A percentile compares a stretch with the other conserved stretches of the same genome.
These are phyloP conservation scores for Antheraea assamensis DNA, from an alignment of 2,888 invertebrate genomes.

Conservation along the genomic window DNA sequence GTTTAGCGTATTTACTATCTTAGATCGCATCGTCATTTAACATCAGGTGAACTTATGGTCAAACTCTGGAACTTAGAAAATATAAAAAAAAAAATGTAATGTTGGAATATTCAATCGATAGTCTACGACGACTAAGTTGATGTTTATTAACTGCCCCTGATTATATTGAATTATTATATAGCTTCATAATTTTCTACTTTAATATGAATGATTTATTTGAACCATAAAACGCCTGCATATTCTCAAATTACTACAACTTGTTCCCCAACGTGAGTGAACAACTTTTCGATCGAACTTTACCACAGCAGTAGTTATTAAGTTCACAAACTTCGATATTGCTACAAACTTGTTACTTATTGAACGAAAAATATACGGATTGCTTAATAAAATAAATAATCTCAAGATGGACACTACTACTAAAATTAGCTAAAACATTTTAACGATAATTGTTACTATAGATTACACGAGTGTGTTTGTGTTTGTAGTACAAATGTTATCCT, in stretches of 20 bases:
- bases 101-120: no score
- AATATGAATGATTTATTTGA: not conserved
- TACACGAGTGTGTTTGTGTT: not conserved
- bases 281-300: slow-evolving; percentile 50
- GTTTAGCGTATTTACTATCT: no score
- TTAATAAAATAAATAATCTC: slow-evolving; percentile 38
- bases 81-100: no score
- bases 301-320: slow-evolving; percentile 47
- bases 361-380: slow-evolving; percentile 43
- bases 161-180: not conserved
- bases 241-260: slow-evolving; percentile 22
- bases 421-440: not conserved
- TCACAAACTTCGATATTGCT: slow-evolving; percentile 45
- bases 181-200: not conserved
- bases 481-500: not conserved
- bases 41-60: no score
- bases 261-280: slow-evolving; percentile 38
- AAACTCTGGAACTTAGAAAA: no score
- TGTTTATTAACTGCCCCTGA: no score
- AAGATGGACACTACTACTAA: not conserved
- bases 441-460: not conserved
- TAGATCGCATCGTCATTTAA: no score
- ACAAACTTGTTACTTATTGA: slow-evolving; percentile 48
- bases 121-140: no score
- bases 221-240: slow-evolving; percentile 10